Evolutionary conservation across 2,797 vertebrate species (phyloP), one percentile per base, ranked within the genome.

Genomic region (Sebastes hubbsi): DNA sequence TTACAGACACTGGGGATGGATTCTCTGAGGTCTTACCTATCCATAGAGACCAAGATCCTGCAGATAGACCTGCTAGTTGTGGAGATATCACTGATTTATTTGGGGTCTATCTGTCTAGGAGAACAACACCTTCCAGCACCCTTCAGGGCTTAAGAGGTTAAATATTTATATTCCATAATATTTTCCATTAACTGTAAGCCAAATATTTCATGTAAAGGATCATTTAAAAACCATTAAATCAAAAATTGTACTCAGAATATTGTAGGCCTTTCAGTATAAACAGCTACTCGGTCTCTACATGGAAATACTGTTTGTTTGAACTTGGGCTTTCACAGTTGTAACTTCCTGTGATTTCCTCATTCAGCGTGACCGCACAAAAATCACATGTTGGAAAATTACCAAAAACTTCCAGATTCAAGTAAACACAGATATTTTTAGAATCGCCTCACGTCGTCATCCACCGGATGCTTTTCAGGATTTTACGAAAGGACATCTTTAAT

Each of bases 261-360:
- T 7, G 16, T 20, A 18, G 6, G 46, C 18, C 46, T 7, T 3
- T 3, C 42, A 49, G 38, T 54, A 54, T 14, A 13, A 56, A 8
- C 55, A 56, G 24, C 55, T 14, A 6, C 2, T 46, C 1, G 16
- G 14, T 58, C 13, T 27, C 56, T 27, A 49, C 46, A 8, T 49
- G 18, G 18, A 49, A 49, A 49, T 20, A 49, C 16, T 46, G 42
- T 46, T 46, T 16, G 13, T 62, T 59, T 13, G 27, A 10, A 6
- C 22, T 22, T 27, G 38, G 18, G 56, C 5, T 67, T 25, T 58
- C 49, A 46, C 5, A 22, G 34, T 13, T 13, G 7, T 54, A 34
- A 81, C 54, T 14, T 78, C 78, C 80, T 22, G 42, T 59, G 14
- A 49, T 76, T 65, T 78, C 85, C 62, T 0, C 54, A 60, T 16